Evolutionary conservation across 2,888 invertebrate species (phyloP), one percentile per base, ranked within the genome.

Genomic region (Drosophila suboccidentalis): DNA sequence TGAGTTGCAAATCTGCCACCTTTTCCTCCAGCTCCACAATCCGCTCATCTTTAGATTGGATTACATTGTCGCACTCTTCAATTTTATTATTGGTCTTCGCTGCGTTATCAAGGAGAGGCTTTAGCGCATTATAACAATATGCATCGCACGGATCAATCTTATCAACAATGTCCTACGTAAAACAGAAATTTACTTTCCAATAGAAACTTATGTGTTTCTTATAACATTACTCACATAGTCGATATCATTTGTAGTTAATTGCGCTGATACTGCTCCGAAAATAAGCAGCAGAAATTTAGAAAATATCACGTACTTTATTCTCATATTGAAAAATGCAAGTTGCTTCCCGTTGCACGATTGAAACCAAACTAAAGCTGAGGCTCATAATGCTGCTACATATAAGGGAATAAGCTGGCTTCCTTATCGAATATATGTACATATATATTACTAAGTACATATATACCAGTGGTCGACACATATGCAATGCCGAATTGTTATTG

Each of bases 291-390:
- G 15, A 22, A 59, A 22, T 32, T 29, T 29, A 0, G 19, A 34
- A 10, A 9, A 22, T 19, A 15, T 19, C 19, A 19, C 49, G 39
- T 11, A 15, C 5, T 50, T 41, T 5, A 38, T 41, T 59, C 11
- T 17, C 59, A 59, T 59, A 10, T 22, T 59, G 22, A 17, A 11
- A 11, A 11, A 11, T 36, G 38, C 4, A 26, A 43, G 10, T 29
- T 26, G 22, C 4, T 51, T 8, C 22, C 3, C 32, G 22, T 29
- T 17, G n/a, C 1, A 6, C 6, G 66, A 32, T 39, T 34, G 17
- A 4, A 43, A 54, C 1, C 13, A 29, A 36, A 59, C 59, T 59
- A 10, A 59, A 32, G 10, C 39, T 32, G 13, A 32, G 49, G 2
- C 4, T 5, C 19, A 3, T 10, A 22, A 9, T 5, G 6, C 15